Conservation (phyloP, 2,888 invertebrate species). For the Drosophila neonasuta region DNA sequence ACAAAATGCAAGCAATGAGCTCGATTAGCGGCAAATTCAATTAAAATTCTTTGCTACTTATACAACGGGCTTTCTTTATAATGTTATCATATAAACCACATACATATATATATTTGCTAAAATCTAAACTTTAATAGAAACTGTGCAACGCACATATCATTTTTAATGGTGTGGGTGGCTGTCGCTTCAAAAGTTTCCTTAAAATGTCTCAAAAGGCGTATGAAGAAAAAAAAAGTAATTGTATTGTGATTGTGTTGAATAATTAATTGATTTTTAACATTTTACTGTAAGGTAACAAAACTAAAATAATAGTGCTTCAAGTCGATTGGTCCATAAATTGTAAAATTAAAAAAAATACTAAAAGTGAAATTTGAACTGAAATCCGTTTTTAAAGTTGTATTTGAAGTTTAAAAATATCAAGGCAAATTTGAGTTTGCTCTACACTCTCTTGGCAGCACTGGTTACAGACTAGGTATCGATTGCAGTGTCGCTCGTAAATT, state of each 20-base stretch:
- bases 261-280: neutral
- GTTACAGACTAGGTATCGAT: too few relatives aligned
- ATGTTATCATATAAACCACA: slow-evolving; percentile 50
- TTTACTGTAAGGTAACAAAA: slow-evolving; percentile 1
- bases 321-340: neutral
- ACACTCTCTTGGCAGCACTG: neutral
- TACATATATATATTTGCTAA: slow-evolving; percentile 35
- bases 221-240: neutral
- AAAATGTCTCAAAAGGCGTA: neutral
- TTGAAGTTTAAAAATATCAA: neutral
- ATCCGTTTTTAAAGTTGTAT: neutral
- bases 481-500: too few relatives aligned
- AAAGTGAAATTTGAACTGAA: neutral
- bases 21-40: slow-evolving; percentile 16
- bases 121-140: slow-evolving; percentile 12
- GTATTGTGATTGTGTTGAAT: neutral
- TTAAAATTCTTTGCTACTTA: slow-evolving; percentile 31
- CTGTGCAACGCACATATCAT: slow-evolving; percentile 26
- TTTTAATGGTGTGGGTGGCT: slow-evolving; percentile 14
- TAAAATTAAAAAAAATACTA: neutral
- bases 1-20: neutral
- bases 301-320: neutral
- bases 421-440: neutral
- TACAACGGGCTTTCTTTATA: slow-evolving; percentile 52
- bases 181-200: neutral